A percentile compares a stretch with the other conserved stretches of the same genome.
phyloP scores from a whole-genome alignment of 2,888 invertebrate genomes.

The Plagodis pulveraria region DNA sequence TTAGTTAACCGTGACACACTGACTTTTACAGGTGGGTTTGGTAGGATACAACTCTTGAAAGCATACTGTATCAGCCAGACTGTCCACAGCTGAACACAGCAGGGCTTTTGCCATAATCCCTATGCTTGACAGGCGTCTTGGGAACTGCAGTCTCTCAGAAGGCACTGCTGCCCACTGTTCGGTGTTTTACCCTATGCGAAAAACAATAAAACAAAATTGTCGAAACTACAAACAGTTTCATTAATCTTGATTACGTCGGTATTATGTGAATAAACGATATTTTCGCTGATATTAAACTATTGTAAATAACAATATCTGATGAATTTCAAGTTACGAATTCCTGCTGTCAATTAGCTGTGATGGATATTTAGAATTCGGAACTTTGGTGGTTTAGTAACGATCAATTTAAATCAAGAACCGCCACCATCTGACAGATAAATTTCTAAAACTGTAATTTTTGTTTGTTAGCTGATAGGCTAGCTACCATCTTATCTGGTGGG shows the following conservation, averaged over 20 bases:
- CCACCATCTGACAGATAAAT: not conserved
- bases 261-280: slow-evolving; percentile 26
- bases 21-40: no score
- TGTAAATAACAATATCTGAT: slow-evolving; percentile 1
- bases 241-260: slow-evolving; percentile 42
- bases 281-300: slow-evolving; percentile 15
- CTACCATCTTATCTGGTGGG: no score
- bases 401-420: slow-evolving; percentile 10
- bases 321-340: slow-evolving; percentile 11
- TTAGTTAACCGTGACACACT: no score
- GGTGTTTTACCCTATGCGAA: no score
- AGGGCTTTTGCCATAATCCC: no score
- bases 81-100: no score
- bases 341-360: slow-evolving; percentile 14
- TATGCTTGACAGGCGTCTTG: no score
- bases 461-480: no score
- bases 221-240: slow-evolving; percentile 36
- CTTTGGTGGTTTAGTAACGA: not conserved
- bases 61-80: no score
- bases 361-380: slow-evolving; percentile 13
- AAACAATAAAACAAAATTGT: slow-evolving; percentile 29
- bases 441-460: not conserved
- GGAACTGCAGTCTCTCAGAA: no score
- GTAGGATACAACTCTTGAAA: no score
- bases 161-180: no score